phyloP scores from a whole-genome alignment of 2,888 invertebrate genomes.

The Therioaphis trifolii region DNA sequence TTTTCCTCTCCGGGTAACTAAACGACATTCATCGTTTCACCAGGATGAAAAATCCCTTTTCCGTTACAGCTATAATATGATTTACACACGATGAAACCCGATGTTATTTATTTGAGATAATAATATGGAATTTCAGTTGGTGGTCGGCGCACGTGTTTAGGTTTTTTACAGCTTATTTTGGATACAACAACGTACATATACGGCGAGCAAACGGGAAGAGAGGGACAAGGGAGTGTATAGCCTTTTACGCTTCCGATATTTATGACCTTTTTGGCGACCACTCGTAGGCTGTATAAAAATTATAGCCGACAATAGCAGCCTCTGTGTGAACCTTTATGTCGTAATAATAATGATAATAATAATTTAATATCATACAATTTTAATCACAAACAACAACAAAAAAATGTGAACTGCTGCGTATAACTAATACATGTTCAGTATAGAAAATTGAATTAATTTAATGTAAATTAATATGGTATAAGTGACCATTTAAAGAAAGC shows the following conservation, averaged over 20 bases:
- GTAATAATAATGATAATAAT: conserved; percentile 21
- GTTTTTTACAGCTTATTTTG: conserved; percentile 60
- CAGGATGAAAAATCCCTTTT: conserved; percentile 9
- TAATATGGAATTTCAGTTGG: conserved; percentile 51
- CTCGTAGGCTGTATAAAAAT: conserved; percentile 39
- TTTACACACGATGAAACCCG: conserved; percentile 42
- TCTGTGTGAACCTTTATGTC: background rate
- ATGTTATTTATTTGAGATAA: conserved; percentile 60
- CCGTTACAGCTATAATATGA: conserved; percentile 33
- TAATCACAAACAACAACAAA: background rate
- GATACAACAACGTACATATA: conserved; percentile 9
- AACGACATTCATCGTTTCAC: conserved; percentile 27
- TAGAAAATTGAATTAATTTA: too few species aligned
- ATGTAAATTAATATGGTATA: too few species aligned
- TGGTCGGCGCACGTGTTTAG: conserved; percentile 44
- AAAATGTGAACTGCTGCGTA: too few species aligned
- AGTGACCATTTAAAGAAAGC: too few species aligned
- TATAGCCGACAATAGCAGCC: conserved; percentile 40
- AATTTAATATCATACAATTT: background rate
- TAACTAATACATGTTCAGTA: too few species aligned
- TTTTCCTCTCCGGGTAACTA: background rate
- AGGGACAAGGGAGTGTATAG: background rate
- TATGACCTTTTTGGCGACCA: conserved; percentile 49
- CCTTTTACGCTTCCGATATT: conserved; percentile 48
- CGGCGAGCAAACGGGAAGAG: background rate